Conservation (phyloP, 2,797 vertebrate species). For the Pelochelys cantorii region DNA sequence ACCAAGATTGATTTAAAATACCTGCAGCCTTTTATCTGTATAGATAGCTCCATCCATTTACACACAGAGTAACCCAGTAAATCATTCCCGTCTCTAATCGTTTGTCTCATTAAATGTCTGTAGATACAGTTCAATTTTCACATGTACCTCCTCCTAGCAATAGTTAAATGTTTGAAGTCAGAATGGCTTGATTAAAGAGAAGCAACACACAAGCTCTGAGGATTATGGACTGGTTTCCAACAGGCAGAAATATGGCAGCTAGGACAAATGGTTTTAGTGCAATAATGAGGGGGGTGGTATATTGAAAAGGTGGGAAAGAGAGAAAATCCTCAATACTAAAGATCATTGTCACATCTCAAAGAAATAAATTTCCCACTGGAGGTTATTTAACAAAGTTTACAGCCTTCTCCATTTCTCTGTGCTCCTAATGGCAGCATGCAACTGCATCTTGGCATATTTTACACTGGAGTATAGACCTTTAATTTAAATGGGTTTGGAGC, state of each 20-base stretch:
- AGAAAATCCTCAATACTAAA: background rate
- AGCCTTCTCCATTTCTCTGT: background rate
- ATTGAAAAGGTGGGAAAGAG: background rate
- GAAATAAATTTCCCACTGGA: background rate
- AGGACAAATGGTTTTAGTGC: background rate
- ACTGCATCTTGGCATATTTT: fast-evolving
- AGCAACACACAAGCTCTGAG: background rate
- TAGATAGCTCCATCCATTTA: background rate
- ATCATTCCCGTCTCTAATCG: background rate
- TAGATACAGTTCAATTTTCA: background rate
- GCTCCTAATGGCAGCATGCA: fast-evolving
- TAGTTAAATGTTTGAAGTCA: background rate
- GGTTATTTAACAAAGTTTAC: background rate
- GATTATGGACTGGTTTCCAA: background rate
- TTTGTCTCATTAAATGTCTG: background rate
- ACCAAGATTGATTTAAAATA: background rate
- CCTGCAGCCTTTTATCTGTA: background rate
- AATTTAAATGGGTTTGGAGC: background rate
- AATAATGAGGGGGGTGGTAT: background rate
- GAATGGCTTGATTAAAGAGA: background rate
- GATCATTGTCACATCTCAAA: background rate
- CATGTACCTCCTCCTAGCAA: background rate
- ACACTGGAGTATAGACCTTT: background rate
- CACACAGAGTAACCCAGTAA: background rate
- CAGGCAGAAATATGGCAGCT: background rate